These are phyloP conservation scores for Anabas testudineus DNA, from an alignment of 2,797 vertebrate species.

Conservation along the genomic window DNA sequence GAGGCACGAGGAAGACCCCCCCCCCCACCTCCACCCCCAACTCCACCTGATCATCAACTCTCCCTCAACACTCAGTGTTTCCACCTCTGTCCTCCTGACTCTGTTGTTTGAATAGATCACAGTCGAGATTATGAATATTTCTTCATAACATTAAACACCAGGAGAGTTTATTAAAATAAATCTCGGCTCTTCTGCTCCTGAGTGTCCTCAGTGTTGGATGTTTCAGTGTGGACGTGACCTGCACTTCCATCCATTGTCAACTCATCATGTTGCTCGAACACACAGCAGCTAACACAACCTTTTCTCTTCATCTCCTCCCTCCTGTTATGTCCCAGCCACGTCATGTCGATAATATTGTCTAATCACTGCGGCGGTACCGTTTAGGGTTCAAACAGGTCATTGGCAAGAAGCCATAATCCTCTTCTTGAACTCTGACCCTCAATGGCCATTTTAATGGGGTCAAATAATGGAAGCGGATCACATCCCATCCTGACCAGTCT, in stretches of 20 bases:
- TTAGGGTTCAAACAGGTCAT: constrained; percentile 62
- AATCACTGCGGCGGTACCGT: constrained; percentile 54
- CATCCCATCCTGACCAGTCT: constrained; percentile 49
- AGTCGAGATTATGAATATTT: background rate
- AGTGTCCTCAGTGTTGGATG: too few relatives aligned
- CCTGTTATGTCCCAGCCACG: constrained; percentile 8
- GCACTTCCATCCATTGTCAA: too few relatives aligned
- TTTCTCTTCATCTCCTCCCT: background rate
- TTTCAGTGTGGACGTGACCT: too few relatives aligned
- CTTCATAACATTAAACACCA: background rate
- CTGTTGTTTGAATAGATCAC: background rate
- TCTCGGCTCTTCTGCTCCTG: too few relatives aligned
- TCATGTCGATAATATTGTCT: constrained; percentile 58
- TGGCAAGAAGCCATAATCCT: constrained; percentile 73
- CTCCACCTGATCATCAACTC: constrained; percentile 30
- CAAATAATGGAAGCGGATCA: constrained; percentile 69
- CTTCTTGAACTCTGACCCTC: constrained; percentile 65
- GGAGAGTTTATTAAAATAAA: too few relatives aligned
- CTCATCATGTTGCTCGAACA: background rate
- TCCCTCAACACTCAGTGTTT: constrained; percentile 40
- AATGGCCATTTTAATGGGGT: constrained; percentile 68
- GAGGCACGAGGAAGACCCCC: constrained; percentile 85
- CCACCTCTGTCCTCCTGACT: constrained; percentile 12
- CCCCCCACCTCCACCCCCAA: background rate
- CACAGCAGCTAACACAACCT: background rate